Percentiles rank a stretch among this genome's conserved stretches.
phyloP scores from a whole-genome alignment of 2,113 vertebrate genomes.

The Eudyptes chrysolophus region DNA sequence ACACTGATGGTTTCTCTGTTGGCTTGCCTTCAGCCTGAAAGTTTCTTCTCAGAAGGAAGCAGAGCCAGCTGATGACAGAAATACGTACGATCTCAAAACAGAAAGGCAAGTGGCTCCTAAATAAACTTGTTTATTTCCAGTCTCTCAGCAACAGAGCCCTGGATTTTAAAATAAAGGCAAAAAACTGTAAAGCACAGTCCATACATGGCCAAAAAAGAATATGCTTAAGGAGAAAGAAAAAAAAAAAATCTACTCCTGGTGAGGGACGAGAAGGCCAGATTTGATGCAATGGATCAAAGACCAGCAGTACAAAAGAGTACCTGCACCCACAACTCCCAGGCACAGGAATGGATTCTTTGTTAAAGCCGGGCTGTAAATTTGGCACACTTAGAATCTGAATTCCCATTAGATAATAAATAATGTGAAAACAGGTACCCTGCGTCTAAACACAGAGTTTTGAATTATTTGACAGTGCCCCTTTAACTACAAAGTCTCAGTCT shows the following conservation, averaged over 20 bases:
- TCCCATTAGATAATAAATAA: constrained; percentile 18
- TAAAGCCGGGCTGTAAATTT: neutral
- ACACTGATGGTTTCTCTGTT: neutral
- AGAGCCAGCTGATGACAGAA: constrained; percentile 31
- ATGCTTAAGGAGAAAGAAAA: neutral
- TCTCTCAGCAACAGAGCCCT: constrained; percentile 29
- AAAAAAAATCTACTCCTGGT: neutral
- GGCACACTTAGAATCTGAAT: neutral
- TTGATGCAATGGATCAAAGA: neutral
- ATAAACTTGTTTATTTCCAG: constrained; percentile 41
- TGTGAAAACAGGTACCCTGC: neutral
- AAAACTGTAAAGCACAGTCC: neutral
- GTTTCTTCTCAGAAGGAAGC: neutral
- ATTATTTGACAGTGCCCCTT: constrained; percentile 10
- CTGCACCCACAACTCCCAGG: neutral
- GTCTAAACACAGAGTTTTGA: neutral
- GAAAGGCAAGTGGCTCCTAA: constrained; percentile 32
- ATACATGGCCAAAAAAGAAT: neutral
- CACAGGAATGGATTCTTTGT: neutral
- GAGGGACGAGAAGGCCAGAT: neutral
- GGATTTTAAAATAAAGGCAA: constrained; percentile 35
- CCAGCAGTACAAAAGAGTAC: neutral
- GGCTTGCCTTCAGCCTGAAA: neutral
- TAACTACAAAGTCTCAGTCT: constrained; percentile 19
- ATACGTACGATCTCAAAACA: neutral